Evolutionary conservation across 1,140 invertebrate genomes (phyloP).

Genomic region (Pseudomyrmex dendroicus): DNA sequence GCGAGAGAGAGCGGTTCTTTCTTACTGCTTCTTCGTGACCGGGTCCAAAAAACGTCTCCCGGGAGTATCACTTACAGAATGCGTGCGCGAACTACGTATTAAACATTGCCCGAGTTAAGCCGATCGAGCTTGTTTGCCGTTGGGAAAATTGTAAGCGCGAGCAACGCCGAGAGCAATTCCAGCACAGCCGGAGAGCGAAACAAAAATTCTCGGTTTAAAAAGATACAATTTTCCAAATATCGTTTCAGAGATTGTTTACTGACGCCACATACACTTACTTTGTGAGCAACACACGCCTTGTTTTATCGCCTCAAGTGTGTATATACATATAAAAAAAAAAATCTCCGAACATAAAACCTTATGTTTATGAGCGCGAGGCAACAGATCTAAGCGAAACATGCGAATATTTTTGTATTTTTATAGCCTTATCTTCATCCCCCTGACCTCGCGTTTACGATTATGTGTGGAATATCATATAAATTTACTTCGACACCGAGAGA

Average conservation of each 20-base stretch:
- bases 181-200: not conserved
- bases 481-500: constrained; percentile 15
- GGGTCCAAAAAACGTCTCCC: constrained; percentile 45
- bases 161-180: not conserved
- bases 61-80: constrained; percentile 51
- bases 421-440: constrained; percentile 10
- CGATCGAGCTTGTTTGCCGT: constrained; percentile 23
- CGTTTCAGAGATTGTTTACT: too few species aligned
- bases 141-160: not conserved
- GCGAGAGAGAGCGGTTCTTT: constrained; percentile 41
- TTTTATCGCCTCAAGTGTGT: not conserved
- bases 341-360: constrained; percentile 6
- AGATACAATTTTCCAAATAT: not conserved
- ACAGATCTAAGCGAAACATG: not conserved
- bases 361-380: not conserved
- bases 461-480: constrained; percentile 32
- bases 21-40: constrained; percentile 58
- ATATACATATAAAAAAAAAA: not conserved
- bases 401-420: not conserved
- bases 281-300: not conserved
- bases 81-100: constrained; percentile 27
- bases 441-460: constrained; percentile 35
- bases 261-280: not conserved
- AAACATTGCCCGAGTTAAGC: constrained; percentile 37
- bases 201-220: too few species aligned